Percentiles rank a stretch among this genome's conserved stretches.
phyloP scores from a whole-genome alignment of 2,888 invertebrate species.

The Bimastos eiseni region DNA sequence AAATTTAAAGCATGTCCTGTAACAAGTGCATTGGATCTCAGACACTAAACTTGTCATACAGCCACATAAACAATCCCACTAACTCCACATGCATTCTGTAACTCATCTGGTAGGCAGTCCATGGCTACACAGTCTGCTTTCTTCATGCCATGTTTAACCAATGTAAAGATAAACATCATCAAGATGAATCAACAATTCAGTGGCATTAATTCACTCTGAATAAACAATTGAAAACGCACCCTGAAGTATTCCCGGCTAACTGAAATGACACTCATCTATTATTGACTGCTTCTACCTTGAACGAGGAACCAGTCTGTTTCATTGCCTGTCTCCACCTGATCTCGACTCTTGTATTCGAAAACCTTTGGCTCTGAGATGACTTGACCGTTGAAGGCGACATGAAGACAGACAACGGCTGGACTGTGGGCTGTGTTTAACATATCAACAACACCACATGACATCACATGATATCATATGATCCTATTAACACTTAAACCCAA shows the following conservation, averaged over 20 bases:
- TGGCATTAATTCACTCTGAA: background rate
- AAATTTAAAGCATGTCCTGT: background rate
- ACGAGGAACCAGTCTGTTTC: constrained; percentile 20
- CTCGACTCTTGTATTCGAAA: constrained; percentile 54
- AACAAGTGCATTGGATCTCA: background rate
- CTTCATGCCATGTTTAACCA: background rate
- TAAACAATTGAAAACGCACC: background rate
- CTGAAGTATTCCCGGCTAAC: background rate
- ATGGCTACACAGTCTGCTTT: background rate
- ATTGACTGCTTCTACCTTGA: background rate
- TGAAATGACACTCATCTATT: background rate
- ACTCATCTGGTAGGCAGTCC: background rate
- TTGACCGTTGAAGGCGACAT: constrained; percentile 87
- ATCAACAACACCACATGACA: background rate
- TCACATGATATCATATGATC: background rate
- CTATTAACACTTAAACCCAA: no score
- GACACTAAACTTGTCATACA: background rate
- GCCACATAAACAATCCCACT: background rate
- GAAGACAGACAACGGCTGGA: constrained; percentile 83
- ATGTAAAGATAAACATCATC: background rate
- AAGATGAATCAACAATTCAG: constrained; percentile 21
- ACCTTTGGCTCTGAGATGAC: constrained; percentile 72
- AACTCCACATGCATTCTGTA: background rate
- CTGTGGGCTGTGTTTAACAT: constrained; percentile 73
- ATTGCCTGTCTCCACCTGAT: background rate